Evolutionary conservation across 2,113 vertebrate species (phyloP), one percentile per base, ranked within the genome.

Genomic region (Caracal caracal): DNA sequence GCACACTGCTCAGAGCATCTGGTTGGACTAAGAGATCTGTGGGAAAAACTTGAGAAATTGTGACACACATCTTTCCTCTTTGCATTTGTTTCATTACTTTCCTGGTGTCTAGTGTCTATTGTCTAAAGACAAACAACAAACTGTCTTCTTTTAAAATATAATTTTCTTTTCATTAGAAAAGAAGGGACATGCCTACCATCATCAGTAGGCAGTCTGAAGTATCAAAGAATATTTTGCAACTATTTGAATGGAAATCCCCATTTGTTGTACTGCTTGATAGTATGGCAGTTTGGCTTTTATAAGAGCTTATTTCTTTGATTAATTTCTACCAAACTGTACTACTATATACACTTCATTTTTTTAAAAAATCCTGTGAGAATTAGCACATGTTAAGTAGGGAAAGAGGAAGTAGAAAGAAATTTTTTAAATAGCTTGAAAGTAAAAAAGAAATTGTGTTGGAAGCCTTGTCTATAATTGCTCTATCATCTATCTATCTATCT

Each of bases 51-150:
- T 70, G 35, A 30, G n/a, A 93, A 91, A 81, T 35, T 94, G 28
- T 94, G 66, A 78, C 53, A 47, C 26, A 87, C 35, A n/a, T 73
- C n/a, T 92, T 80, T 92, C 20, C 73, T 87, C 11, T 65, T 22
- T 30, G 11, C 26, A 28, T 83, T 96, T 53, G 71, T 94, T 90
- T 88, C 9, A 85, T 88, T 94, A 65, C 30, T 43, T 17, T 89
- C 40, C 28, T 71, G 37, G 51, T 88, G 47, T 51, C 81, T 82
- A 89, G 26, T 61, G 76, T 91, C 76, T 95, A 68, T 90, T 94
- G 66, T 94, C 26, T 92, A 89, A 97, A 90, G 33, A 85, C 66
- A 95, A 92, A 93, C 61, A 96, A 79, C 13, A 87, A 94, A 70
- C 6, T 80, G 43, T 20, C 2, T 88, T 97, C 76, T 97, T 96